Conservation (phyloP, 2,888 invertebrate species). For the Sinohyriopsis cumingii region DNA sequence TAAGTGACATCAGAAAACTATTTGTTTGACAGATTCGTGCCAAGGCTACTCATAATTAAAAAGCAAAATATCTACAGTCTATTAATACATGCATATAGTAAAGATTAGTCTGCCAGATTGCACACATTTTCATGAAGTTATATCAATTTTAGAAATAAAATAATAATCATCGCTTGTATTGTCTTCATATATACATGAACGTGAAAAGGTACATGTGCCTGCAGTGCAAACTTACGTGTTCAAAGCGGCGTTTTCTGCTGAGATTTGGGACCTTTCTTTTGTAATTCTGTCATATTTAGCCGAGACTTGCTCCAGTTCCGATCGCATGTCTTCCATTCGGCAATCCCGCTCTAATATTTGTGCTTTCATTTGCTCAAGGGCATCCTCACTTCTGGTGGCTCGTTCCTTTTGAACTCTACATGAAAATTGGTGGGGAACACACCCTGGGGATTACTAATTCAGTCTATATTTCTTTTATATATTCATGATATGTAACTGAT, state of each 20-base stretch:
- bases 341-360: constrained; percentile 63
- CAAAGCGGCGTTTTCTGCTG: constrained; percentile 56
- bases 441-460: not conserved
- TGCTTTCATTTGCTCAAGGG: constrained; percentile 57
- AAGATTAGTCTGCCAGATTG: too few species aligned
- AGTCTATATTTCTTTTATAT: not conserved
- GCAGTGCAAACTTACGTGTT: constrained; percentile 61
- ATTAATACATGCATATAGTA: too few species aligned
- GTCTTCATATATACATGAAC: not conserved
- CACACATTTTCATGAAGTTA: too few species aligned
- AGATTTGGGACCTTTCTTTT: constrained; percentile 57
- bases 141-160: not conserved
- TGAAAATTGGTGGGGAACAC: constrained; percentile 2
- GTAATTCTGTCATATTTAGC: constrained; percentile 55
- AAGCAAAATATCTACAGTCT: too few species aligned
- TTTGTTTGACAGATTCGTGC: too few species aligned
- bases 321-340: constrained; percentile 57
- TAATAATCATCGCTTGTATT: not conserved
- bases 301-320: constrained; percentile 54
- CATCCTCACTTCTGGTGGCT: constrained; percentile 64
- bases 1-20: too few species aligned
- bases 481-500: too few species aligned
- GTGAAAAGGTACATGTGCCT: not conserved
- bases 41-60: too few species aligned
- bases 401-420: constrained; percentile 69